Conservation (phyloP, 2,797 vertebrate genomes). For the Falco biarmicus region DNA sequence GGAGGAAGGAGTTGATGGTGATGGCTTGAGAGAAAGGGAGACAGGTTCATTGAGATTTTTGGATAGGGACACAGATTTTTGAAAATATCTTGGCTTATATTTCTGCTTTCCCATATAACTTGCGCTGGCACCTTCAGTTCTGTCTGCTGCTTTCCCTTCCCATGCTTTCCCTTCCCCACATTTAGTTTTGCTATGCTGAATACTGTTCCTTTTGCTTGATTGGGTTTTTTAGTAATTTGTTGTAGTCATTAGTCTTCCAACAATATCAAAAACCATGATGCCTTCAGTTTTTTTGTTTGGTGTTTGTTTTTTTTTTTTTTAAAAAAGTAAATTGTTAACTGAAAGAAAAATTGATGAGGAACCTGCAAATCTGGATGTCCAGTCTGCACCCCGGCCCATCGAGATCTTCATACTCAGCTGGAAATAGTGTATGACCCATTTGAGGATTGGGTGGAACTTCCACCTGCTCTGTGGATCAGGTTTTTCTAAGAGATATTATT, state of each 20-base stretch:
- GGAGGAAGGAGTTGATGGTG: not conserved
- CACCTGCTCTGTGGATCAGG: not conserved
- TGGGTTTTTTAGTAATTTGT: not conserved
- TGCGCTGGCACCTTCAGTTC: not conserved
- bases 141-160: not conserved
- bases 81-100: not conserved
- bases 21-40: not conserved
- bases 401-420: not conserved
- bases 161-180: not conserved
- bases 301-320: too few species aligned
- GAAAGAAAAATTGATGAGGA: not conserved
- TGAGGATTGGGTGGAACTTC: not conserved
- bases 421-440: not conserved
- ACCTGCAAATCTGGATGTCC: not conserved
- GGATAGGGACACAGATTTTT: not conserved
- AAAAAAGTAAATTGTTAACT: not conserved
- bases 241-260: not conserved
- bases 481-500: not conserved
- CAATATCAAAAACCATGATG: not conserved
- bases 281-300: not conserved
- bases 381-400: not conserved
- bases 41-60: not conserved
- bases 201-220: not conserved
- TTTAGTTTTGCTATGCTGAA: not conserved
- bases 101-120: not conserved